Evolutionary conservation across 2,888 invertebrate species (phyloP).

Genomic region (Drosophila histrio): DNA sequence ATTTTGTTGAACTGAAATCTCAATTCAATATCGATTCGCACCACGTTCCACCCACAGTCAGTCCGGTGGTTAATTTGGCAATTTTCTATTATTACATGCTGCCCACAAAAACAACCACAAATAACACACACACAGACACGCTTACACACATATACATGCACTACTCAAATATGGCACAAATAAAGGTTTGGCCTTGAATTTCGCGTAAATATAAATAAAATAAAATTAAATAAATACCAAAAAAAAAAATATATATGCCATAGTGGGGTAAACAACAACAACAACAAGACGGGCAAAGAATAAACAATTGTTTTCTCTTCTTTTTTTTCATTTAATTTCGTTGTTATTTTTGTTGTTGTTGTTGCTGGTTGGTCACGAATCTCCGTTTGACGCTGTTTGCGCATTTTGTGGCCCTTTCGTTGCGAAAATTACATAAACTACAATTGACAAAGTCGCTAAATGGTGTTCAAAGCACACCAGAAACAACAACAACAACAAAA

Average conservation of each 20-base stretch:
- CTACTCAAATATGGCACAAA: conserved; percentile 65
- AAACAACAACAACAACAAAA: conserved; percentile 6
- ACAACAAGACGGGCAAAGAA: conserved; percentile 33
- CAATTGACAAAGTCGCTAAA: conserved; percentile 45
- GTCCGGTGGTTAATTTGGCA: conserved; percentile 45
- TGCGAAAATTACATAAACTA: conserved; percentile 52
- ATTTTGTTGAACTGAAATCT: conserved; percentile 25
- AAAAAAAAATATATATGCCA: conserved; percentile 5
- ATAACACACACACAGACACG: conserved; percentile 1
- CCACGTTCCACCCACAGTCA: conserved; percentile 25
- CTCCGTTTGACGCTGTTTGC: conserved; percentile 32
- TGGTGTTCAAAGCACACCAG: conserved; percentile 18
- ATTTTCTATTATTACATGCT: conserved; percentile 58
- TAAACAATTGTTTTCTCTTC: conserved; percentile 77
- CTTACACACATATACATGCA: neutral
- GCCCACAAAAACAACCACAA: conserved; percentile 35
- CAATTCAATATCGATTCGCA: conserved; percentile 44
- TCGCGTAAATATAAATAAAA: conserved; percentile 42
- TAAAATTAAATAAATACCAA: conserved; percentile 20
- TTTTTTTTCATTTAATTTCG: conserved; percentile 26
- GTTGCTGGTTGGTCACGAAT: conserved; percentile 49
- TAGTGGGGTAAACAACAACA: conserved; percentile 14
- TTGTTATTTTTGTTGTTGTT: conserved; percentile 20
- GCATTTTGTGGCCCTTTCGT: conserved; percentile 39
- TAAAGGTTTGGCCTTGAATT: conserved; percentile 72